A percentile compares a stretch with the other conserved stretches of the same genome.
Evolutionary conservation across 2,113 vertebrate species (phyloP).

Genomic region (Hyperoodon ampullatus): DNA sequence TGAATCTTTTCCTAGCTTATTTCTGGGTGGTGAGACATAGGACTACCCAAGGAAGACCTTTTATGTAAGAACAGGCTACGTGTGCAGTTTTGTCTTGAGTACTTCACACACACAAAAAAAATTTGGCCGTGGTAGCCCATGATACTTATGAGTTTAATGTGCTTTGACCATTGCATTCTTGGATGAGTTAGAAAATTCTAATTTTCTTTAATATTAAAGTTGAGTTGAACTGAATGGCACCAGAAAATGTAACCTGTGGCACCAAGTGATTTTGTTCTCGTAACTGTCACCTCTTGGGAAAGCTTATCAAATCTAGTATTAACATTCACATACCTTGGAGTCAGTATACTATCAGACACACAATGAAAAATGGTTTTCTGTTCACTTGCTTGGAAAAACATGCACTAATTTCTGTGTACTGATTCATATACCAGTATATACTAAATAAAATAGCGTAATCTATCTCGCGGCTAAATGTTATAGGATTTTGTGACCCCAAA

Average conservation of each 20-base stretch:
- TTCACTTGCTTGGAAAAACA: conserved; percentile 37
- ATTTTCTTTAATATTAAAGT: conserved; percentile 12
- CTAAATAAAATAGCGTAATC: background rate
- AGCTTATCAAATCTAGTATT: conserved; percentile 23
- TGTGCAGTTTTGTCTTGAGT: background rate
- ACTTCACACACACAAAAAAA: background rate
- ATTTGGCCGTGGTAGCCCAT: background rate
- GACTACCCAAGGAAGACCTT: background rate
- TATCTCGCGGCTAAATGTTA: conserved; percentile 19
- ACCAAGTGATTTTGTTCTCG: conserved; percentile 70
- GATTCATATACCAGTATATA: background rate
- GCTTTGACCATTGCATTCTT: background rate
- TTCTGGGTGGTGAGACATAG: background rate
- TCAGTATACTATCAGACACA: rapidly evolving
- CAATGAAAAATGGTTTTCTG: background rate
- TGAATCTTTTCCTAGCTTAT: background rate
- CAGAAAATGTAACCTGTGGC: conserved; percentile 69
- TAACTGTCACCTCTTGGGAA: conserved; percentile 45
- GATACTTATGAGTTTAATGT: background rate
- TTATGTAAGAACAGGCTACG: background rate
- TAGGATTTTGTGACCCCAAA: conserved; percentile 3
- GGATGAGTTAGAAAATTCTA: background rate
- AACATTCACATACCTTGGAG: background rate
- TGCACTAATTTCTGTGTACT: background rate
- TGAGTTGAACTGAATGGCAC: conserved; percentile 66